phyloP scores from a whole-genome alignment of 2,888 invertebrate genomes.

The Slavum lentiscoides region DNA sequence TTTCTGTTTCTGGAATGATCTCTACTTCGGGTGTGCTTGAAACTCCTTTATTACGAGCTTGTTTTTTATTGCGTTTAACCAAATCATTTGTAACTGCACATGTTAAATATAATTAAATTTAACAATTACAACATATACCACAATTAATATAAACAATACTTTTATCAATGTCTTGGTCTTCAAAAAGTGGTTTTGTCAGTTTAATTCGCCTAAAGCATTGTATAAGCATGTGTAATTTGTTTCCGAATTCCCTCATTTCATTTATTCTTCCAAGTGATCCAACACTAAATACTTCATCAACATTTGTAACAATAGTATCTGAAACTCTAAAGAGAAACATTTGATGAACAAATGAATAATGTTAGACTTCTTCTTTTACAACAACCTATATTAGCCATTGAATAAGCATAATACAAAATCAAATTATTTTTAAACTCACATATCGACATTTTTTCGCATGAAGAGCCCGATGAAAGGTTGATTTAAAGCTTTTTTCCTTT shows the following conservation, averaged over 20 bases:
- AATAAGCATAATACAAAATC: neutral
- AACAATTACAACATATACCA: neutral
- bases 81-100: constrained; percentile 44
- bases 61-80: constrained; percentile 30
- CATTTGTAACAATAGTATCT: constrained; percentile 77
- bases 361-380: no score
- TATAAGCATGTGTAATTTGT: constrained; percentile 84
- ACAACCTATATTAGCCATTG: neutral
- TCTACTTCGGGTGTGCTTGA: constrained; percentile 51
- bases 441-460: constrained; percentile 81
- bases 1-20: constrained; percentile 57
- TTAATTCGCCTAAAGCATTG: constrained; percentile 90
- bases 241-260: constrained; percentile 94
- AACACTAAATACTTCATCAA: constrained; percentile 84
- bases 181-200: constrained; percentile 77
- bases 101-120: constrained; percentile 2
- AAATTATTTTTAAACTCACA: constrained; percentile 62
- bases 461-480: constrained; percentile 98
- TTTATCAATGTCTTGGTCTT: constrained; percentile 69
- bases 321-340: constrained; percentile 67
- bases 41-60: constrained; percentile 13
- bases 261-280: constrained; percentile 98
- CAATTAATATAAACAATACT: constrained; percentile 60
- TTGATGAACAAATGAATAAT: neutral
- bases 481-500: constrained; percentile 91